phyloP scores from a whole-genome alignment of 2,113 vertebrate genomes.

The Cyanistes caeruleus region DNA sequence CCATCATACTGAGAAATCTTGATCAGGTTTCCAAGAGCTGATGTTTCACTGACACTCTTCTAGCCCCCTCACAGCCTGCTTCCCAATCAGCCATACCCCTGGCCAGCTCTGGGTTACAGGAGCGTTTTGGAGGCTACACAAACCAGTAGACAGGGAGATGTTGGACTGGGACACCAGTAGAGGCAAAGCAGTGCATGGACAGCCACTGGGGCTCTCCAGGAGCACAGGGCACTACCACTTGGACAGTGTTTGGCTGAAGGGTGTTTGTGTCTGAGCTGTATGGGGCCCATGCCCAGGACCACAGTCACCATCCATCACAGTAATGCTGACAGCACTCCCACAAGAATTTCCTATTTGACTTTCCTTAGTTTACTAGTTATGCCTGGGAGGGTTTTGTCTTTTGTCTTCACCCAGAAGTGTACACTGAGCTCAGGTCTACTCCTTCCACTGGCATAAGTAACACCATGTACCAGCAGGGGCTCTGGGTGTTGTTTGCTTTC shows the following conservation, averaged over 20 bases:
- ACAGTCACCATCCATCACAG: background rate
- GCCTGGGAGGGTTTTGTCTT: background rate
- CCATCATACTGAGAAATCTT: background rate
- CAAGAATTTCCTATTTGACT: background rate
- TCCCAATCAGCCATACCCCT: background rate
- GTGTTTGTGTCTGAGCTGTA: background rate
- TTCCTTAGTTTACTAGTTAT: background rate
- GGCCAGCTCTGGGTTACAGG: background rate
- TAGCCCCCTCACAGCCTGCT: background rate
- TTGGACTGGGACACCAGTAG: background rate
- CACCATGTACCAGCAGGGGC: background rate
- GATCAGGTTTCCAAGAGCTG: background rate
- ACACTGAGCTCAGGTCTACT: background rate
- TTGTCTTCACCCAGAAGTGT: background rate
- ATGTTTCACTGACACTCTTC: background rate
- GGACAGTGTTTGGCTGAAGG: background rate
- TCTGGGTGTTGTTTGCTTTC: background rate
- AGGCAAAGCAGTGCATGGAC: background rate
- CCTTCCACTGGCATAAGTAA: background rate
- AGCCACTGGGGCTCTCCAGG: background rate
- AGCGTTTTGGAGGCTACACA: background rate
- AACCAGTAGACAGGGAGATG: background rate
- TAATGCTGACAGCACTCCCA: background rate
- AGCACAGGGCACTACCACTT: fast-evolving
- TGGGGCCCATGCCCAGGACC: fast-evolving